Percentiles rank a stretch among this genome's conserved stretches.
Conservation (phyloP, 2,113 vertebrate genomes). For the Halichoerus grypus region DNA sequence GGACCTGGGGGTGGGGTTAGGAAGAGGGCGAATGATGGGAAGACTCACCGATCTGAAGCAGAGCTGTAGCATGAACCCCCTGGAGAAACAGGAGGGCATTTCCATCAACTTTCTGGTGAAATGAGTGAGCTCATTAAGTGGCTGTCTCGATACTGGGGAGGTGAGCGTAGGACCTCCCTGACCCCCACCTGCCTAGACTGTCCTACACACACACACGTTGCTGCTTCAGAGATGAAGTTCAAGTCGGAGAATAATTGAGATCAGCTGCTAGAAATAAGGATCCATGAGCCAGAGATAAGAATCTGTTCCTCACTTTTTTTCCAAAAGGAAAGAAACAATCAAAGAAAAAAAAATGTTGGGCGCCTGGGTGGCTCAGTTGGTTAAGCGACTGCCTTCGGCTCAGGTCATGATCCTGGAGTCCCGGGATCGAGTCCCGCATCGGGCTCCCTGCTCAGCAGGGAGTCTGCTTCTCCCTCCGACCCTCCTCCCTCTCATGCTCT, state of each 20-base stretch:
- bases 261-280: neutral
- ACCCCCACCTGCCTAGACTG: rapidly evolving
- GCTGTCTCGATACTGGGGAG: neutral
- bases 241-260: neutral
- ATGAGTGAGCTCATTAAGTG: rapidly evolving
- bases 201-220: neutral
- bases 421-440: too few relatives aligned
- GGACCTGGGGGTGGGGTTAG: neutral
- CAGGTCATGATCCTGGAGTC: too few relatives aligned
- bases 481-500: too few relatives aligned
- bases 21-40: neutral
- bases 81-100: neutral
- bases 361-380: too few relatives aligned
- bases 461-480: too few relatives aligned
- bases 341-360: neutral
- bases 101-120: neutral
- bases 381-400: too few relatives aligned
- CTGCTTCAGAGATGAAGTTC: rapidly evolving
- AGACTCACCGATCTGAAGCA: neutral
- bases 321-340: neutral
- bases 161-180: neutral
- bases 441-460: too few relatives aligned
- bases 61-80: neutral
- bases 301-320: neutral
- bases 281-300: neutral